Conservation (phyloP, 2,888 invertebrate genomes). For the Dryobota labecula region DNA sequence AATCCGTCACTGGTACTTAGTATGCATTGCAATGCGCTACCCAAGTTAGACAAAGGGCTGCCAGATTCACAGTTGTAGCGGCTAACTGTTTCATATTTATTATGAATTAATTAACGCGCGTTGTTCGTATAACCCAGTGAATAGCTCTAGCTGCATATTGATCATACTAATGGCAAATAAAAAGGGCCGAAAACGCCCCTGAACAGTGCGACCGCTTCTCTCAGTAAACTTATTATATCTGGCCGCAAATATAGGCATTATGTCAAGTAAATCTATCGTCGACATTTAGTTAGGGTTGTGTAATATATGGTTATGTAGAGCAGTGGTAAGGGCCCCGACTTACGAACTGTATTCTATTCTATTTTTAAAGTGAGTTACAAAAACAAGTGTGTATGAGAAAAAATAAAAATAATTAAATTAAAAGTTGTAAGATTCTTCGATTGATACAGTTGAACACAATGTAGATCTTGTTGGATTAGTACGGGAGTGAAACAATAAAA, state of each 20-base stretch:
- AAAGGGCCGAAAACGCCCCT: background rate
- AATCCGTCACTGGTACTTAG: no score
- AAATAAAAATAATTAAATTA: no score
- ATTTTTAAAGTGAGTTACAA: no score
- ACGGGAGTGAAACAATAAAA: no score
- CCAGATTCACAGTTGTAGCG: conserved; percentile 9
- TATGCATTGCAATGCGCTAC: background rate
- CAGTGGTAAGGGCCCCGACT: no score
- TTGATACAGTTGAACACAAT: no score
- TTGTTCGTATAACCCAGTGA: background rate
- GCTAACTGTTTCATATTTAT: conserved; percentile 19
- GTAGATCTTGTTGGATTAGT: no score
- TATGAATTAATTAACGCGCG: conserved; percentile 10
- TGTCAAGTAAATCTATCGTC: background rate
- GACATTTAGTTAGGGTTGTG: conserved; percentile 35
- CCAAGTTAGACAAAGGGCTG: background rate
- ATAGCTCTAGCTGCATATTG: conserved; percentile 1
- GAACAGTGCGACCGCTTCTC: background rate
- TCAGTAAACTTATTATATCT: background rate
- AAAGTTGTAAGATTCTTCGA: no score
- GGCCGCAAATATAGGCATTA: conserved; percentile 8
- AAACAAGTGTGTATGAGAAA: no score
- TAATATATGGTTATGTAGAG: no score
- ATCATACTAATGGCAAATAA: background rate
- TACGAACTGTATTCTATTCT: no score